A percentile compares a stretch with the other conserved stretches of the same genome.
phyloP scores from a whole-genome alignment of 64 coral and sea anemone species.

The Acropora tenuis region DNA sequence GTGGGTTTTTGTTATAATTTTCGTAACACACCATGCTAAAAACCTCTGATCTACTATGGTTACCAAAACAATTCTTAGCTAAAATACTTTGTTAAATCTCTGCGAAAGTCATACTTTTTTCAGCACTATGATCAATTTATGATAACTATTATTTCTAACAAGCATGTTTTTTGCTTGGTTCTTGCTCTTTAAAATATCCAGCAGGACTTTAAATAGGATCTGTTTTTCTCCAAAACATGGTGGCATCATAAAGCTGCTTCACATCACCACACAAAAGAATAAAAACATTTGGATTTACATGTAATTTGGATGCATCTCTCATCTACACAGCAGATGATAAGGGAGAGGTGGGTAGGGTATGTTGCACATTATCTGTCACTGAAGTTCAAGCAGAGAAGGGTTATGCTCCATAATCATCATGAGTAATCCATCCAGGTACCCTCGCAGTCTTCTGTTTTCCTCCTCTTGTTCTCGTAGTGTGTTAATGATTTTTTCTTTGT shows the following conservation, averaged over 20 bases:
- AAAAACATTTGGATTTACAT: neutral
- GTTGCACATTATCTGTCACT: neutral
- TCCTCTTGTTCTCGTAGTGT: constrained; percentile 94
- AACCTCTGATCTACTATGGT: too few relatives aligned
- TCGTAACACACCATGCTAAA: too few relatives aligned
- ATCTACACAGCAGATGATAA: neutral
- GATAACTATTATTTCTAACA: neutral
- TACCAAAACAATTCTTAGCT: too few relatives aligned
- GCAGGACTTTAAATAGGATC: neutral
- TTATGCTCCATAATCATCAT: constrained; percentile 99
- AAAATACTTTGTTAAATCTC: too few relatives aligned
- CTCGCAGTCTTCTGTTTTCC: constrained; percentile 77
- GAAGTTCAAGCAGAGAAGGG: constrained; percentile 84
- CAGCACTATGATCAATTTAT: neutral
- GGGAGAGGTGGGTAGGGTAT: neutral
- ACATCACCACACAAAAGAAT: neutral
- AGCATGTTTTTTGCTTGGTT: neutral
- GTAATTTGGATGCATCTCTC: neutral
- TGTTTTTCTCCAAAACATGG: neutral
- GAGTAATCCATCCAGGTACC: constrained; percentile 85
- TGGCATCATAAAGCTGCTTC: neutral
- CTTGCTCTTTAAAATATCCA: neutral
- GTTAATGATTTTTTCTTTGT: constrained; percentile 95
- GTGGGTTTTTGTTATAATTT: too few relatives aligned
- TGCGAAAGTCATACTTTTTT: too few relatives aligned